A percentile compares a stretch with the other conserved stretches of the same genome.
Conservation (phyloP, 2,888 invertebrate genomes). For the Panopea generosa region DNA sequence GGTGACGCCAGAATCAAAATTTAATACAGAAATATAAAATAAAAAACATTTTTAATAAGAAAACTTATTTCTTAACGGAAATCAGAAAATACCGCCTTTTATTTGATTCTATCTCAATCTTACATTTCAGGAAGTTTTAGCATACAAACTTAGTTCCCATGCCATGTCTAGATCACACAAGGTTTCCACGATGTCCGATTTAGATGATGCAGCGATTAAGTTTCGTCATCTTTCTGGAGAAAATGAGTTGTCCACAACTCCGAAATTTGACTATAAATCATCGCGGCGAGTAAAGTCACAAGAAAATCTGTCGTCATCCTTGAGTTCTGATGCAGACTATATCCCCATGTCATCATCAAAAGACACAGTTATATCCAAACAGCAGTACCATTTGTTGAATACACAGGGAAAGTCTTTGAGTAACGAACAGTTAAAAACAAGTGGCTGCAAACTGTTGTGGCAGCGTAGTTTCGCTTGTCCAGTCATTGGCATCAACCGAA, state of each 20-base stretch:
- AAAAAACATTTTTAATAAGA: too few species aligned
- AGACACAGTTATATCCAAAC: constrained; percentile 41
- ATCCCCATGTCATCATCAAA: constrained; percentile 54
- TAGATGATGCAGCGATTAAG: constrained; percentile 16
- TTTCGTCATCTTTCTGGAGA: constrained; percentile 57
- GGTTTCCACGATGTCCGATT: background rate
- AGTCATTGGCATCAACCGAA: constrained; percentile 88
- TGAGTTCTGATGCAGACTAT: constrained; percentile 45
- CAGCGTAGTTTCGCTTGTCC: constrained; percentile 88
- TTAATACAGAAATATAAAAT: too few species aligned
- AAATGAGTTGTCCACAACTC: constrained; percentile 28
- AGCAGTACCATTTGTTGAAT: background rate
- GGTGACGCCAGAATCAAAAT: too few species aligned
- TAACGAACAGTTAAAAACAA: background rate
- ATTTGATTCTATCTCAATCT: too few species aligned
- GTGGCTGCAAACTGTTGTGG: constrained; percentile 82
- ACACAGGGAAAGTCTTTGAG: background rate
- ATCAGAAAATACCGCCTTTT: too few species aligned
- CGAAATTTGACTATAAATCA: constrained; percentile 30
- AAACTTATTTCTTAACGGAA: too few species aligned
- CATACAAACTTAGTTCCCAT: constrained; percentile 45
- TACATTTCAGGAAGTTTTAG: constrained; percentile 47
- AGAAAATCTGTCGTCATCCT: constrained; percentile 66
- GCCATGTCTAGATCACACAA: background rate
- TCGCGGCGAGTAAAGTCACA: constrained; percentile 70